Evolutionary conservation across 37 sponge, comb jelly and placozoan genomes (phyloP).

Genomic region (Chondrilla cf. caribensis): DNA sequence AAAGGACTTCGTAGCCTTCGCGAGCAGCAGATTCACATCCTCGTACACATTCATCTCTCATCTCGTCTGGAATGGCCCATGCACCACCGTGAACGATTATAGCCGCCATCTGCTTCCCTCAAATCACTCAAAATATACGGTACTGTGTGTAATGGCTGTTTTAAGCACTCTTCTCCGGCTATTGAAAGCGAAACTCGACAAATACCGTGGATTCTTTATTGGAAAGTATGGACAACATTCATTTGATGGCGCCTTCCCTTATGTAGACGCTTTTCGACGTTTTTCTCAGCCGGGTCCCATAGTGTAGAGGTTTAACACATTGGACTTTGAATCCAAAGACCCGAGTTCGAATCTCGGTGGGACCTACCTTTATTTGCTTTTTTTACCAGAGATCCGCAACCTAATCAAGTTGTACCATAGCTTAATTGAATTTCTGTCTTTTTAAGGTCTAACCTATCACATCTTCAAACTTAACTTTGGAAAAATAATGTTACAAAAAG

Average conservation of each 20-base stretch:
- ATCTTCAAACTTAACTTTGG: too few relatives aligned
- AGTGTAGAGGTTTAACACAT: conserved; percentile 87
- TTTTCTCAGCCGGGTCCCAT: conserved; percentile 50
- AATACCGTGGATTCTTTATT: too few relatives aligned
- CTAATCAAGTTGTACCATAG: not conserved
- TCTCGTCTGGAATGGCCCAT: conserved; percentile 36
- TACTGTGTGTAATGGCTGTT: too few relatives aligned
- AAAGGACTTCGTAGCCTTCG: conserved; percentile 34
- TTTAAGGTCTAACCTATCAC: too few relatives aligned
- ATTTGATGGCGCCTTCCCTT: too few relatives aligned
- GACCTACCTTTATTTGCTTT: conserved; percentile 64
- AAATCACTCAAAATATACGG: too few relatives aligned
- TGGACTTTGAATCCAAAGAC: conserved; percentile 94
- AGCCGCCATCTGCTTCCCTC: conserved; percentile 23
- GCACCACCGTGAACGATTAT: conserved; percentile 77
- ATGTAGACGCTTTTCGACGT: too few relatives aligned
- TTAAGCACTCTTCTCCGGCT: too few relatives aligned
- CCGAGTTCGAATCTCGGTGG: conserved; percentile 95
- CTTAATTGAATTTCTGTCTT: not conserved
- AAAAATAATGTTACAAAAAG: too few relatives aligned
- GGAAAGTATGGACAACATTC: too few relatives aligned
- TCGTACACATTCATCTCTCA: conserved; percentile 5
- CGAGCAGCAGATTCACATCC: conserved; percentile 53
- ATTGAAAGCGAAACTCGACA: too few relatives aligned
- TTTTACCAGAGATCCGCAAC: not conserved